Base-by-base conservation (phyloP, 2,113 vertebrate species). In the Scomber japonicus region DNA sequence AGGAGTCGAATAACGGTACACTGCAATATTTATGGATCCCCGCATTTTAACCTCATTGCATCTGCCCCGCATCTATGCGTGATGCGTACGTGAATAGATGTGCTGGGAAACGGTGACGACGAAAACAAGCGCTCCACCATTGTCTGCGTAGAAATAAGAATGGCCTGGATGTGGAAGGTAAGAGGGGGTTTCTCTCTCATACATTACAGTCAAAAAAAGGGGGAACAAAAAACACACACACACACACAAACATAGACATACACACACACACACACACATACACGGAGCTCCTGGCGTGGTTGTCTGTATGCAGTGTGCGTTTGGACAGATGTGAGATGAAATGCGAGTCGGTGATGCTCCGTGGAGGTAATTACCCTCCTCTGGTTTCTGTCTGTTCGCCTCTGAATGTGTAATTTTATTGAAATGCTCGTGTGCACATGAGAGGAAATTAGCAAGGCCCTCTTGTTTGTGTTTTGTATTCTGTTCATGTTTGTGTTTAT, bases 151-250 rank as follows among this genome's bases (percentile, higher is more conserved):
- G 82, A 74, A 89, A 86, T 84, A 82, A 92, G 89, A 78, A 94
- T 93, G 95, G 94, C 94, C 94, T 96, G 94, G 94, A 92, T 96
- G 72, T 94, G 94, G 85, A 96, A 96, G 95, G 95, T 96, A 89
- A 94, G 93, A 21, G 27, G 66, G 17, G 64, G 21, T 10, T 49
- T 78, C 70, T 80, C 48, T 74, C 53, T 66, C 16, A 54, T 55
- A 64, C 56, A 44, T 70, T 10, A 19, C 60, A 40, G 10, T 48
- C 31, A 16, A 31, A 49, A 49, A 62, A 30, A 9, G 1, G 11
- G 14, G 8, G 44, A n/a, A 40, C 24, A n/a, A 16, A 21, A 24
- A 31, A 35, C 31, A 35, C 24, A 27, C 24, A 2, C 3, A 27
- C 24, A 27, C 24, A 57, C 13, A 11, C 59, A 27, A 0, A 2